Conservation (phyloP, 2,113 vertebrate genomes). For the Peucedramus taeniatus region DNA sequence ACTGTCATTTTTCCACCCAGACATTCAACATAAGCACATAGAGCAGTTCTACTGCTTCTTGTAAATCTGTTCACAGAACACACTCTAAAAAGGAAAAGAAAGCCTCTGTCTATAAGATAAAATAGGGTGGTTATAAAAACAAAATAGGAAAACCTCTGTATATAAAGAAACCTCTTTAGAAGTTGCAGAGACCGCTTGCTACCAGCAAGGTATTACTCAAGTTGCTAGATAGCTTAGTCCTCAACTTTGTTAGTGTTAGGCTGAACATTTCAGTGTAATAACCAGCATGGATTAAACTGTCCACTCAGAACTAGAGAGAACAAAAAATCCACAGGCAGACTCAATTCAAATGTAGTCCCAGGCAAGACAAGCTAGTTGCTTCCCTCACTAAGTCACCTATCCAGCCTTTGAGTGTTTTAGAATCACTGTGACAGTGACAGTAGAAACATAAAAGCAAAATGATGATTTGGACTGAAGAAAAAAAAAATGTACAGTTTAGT, state of each 20-base stretch:
- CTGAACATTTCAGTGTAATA: constrained; percentile 61
- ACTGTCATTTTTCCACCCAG: constrained; percentile 48
- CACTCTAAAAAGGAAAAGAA: constrained; percentile 65
- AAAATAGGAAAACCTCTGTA: constrained; percentile 31
- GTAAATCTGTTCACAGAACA: constrained; percentile 60
- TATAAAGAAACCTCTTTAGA: constrained; percentile 64
- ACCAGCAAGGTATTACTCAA: constrained; percentile 65
- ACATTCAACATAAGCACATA: constrained; percentile 52
- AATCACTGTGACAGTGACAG: constrained; percentile 72
- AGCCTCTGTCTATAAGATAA: constrained; percentile 63
- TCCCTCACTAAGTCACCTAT: constrained; percentile 66
- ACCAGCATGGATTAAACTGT: constrained; percentile 66
- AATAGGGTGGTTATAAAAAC: constrained; percentile 63
- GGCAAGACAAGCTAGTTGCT: constrained; percentile 67
- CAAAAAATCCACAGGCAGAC: constrained; percentile 72
- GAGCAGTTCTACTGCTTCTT: constrained; percentile 61
- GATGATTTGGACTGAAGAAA: constrained; percentile 61
- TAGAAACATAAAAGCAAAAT: constrained; percentile 77
- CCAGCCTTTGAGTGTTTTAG: constrained; percentile 65
- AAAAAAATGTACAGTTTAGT: constrained; percentile 67
- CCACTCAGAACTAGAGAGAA: constrained; percentile 65
- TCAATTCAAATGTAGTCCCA: constrained; percentile 73
- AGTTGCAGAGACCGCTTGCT: constrained; percentile 71
- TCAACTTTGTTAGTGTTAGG: constrained; percentile 61
- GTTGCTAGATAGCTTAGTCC: constrained; percentile 70